These are phyloP conservation scores for Poliocrania exsul DNA, from an alignment of 2,797 vertebrate species.

Conservation along the genomic window DNA sequence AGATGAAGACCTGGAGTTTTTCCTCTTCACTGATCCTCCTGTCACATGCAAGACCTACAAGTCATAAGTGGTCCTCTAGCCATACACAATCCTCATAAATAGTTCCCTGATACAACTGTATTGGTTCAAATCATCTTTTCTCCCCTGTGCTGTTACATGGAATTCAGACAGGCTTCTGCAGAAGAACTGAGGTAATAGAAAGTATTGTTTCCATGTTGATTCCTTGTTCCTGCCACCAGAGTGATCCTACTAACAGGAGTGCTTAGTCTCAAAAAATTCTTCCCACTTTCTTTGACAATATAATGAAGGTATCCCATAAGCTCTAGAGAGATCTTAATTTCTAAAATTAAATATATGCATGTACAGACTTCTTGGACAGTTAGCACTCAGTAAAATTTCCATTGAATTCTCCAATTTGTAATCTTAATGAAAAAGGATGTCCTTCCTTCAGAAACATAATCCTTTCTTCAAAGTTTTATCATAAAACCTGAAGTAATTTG, in stretches of 20 bases:
- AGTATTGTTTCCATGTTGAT: background rate
- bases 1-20: background rate
- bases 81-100: fast-evolving
- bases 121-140: background rate
- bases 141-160: background rate
- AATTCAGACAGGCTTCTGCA: background rate
- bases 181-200: background rate
- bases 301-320: background rate
- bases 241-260: background rate
- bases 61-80: background rate
- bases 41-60: background rate
- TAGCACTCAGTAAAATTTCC: background rate
- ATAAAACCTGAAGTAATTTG: background rate
- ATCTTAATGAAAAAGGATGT: background rate
- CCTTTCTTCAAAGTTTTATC: background rate
- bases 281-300: background rate
- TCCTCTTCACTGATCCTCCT: background rate
- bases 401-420: background rate
- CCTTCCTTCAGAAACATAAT: background rate
- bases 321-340: background rate
- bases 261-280: background rate
- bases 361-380: background rate
- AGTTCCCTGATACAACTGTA: fast-evolving
- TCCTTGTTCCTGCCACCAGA: background rate
- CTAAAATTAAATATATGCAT: background rate